Base-by-base conservation (phyloP, 1,140 invertebrate genomes). In the Drosophila jambulina region DNA sequence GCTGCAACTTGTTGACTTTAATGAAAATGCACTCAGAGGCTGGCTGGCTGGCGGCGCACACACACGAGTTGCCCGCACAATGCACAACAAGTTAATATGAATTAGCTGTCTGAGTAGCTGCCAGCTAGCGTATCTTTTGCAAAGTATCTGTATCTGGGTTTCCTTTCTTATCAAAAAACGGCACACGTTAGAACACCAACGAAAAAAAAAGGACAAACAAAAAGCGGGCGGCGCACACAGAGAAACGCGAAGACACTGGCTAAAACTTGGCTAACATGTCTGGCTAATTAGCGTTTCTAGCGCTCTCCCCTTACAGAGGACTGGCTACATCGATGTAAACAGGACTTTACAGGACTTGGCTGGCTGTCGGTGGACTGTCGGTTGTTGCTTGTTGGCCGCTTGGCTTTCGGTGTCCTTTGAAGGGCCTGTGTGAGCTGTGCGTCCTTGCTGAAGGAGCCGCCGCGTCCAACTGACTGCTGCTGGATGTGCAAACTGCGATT, bases 1-100 rank as follows among this genome's bases (percentile, higher is more conserved):
- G 81, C 85, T 62, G 78, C 84, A 88, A 90, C 84, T 88, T 88
- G 84, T 88, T 88, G 84, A 88, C 84, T 88, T 88, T 88, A 88
- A 88, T 88, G 68, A 90, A 83, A 88, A 71, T 81, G 74, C 79
- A 87, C 83, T 83, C 67, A 78, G 45, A 46, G 65, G 51, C 67
- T 54, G 29, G 32, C 21, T 57, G 48, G 51, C 21, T 70, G 62
- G 53, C 51, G 51, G 32, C 32, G 29, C 38, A 56, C 48, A 58
- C 46, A 70, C 51, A 40, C 29, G 21, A 34, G 49, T 27, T 48
- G 67, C 51, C 57, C 46, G 46, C 48, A 42, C 78, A 46, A 60
- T 40, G 54, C 75, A 77, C 74, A 87, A 87, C 70, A 88, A 75
- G 75, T 86, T 87, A 77, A 83, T 87, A 80, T 88, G 78, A 61